phyloP scores from a whole-genome alignment of 2,113 vertebrate genomes.

The Microcebus murinus region DNA sequence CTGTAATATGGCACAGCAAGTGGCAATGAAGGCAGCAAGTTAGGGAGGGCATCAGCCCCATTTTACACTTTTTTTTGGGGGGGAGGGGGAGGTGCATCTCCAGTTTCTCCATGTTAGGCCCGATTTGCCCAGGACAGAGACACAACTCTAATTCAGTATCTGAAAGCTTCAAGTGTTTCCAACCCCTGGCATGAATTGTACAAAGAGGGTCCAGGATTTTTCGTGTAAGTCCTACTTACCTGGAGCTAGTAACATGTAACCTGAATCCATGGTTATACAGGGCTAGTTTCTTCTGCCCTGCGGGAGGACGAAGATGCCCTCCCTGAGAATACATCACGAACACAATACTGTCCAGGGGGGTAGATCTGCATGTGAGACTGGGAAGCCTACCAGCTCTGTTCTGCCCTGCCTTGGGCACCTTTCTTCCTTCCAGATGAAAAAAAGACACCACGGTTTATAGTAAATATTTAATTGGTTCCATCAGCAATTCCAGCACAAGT shows the following conservation, averaged over 20 bases:
- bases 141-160: background rate
- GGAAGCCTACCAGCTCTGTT: background rate
- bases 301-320: background rate
- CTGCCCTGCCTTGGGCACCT: background rate
- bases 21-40: background rate
- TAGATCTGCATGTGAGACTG: background rate
- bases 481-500: slow-evolving; percentile 48
- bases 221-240: background rate
- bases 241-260: background rate
- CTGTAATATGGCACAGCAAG: background rate
- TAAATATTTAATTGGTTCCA: slow-evolving; percentile 76
- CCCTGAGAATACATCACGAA: background rate
- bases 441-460: slow-evolving; percentile 39
- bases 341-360: no score
- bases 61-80: background rate
- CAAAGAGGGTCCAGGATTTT: background rate
- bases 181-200: background rate
- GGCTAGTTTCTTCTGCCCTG: background rate
- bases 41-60: background rate
- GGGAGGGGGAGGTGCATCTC: background rate
- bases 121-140: background rate
- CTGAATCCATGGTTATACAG: background rate
- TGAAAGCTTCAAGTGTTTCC: background rate
- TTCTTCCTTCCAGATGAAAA: slow-evolving; percentile 35
- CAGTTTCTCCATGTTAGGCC: background rate